Base-by-base conservation (phyloP, 2,797 vertebrate genomes). In the Megaceryle alcyon region DNA sequence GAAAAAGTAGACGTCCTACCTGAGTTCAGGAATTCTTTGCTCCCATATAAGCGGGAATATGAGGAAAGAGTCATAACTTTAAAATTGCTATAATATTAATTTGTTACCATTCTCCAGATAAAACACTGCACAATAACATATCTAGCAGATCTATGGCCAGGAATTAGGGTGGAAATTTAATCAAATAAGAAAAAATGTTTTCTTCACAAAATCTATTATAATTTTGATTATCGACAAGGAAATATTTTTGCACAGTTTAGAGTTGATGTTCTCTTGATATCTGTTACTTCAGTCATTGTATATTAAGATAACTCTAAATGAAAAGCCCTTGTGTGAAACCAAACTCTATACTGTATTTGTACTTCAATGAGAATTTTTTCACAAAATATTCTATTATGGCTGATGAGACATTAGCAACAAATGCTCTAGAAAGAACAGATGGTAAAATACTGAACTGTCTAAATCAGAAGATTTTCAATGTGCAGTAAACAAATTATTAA, bases 401-500 rank as follows among this genome's bases (percentile, higher is more conserved):
- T 91, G 96, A 88, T 82, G n/a, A 93, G 82, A 79, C 81, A 78
- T 71, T 66, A 95, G 39, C 48, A 83, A 33, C 1, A 4, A 92
- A 86, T 71, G 29, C 11, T 5, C 56, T 81, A 81, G 69, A 90
- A 86, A 85, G 44, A 70, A 92, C 88, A 94, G 92, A 95, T 96
- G 92, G 73, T 70, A 86, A 72, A 70, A 93, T 1, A 86, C 82
- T 70, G 65, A 94, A 81, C 80, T 82, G 31, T 49, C 71, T 79
- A 71, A 86, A 92, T 80, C 71, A 54, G 79, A 96, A 94, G 60
- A 84, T 60, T 90, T 92, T 88, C 68, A 46, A 94, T 92, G 80
- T 68, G 56, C 71, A 80, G 78, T 94, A 94, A 95, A 90, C 51
- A 95, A 91, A 75, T 91, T 77, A 68, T 60, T 57, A 93, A 95